Conservation (phyloP, 2,797 vertebrate species). For the Menidia menidia region DNA sequence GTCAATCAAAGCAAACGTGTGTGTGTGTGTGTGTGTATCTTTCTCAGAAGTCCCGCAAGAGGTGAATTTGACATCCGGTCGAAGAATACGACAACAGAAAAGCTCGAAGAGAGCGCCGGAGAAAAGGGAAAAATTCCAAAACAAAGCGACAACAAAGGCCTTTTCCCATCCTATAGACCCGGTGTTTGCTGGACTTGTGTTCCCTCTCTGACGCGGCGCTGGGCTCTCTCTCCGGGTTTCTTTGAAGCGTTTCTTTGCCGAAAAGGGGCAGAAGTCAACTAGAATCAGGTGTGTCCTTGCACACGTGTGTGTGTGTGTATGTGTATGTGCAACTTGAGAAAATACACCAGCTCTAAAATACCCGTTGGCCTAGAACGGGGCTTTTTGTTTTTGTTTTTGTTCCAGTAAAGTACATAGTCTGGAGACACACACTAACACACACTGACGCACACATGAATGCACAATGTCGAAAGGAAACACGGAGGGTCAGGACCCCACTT, state of each 20-base stretch:
- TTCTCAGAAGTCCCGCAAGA: no score
- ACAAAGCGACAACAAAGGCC: slow-evolving; percentile 68
- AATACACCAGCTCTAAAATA: slow-evolving; percentile 30
- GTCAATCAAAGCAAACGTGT: slow-evolving; percentile 32
- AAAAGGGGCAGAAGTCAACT: slow-evolving; percentile 70
- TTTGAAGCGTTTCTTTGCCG: slow-evolving; percentile 68
- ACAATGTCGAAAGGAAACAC: slow-evolving; percentile 22
- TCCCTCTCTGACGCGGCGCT: slow-evolving; percentile 47
- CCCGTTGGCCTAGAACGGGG: slow-evolving; percentile 19
- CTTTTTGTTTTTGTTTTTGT: slow-evolving; percentile 55
- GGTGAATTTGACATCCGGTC: slow-evolving; percentile 64
- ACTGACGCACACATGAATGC: slow-evolving; percentile 5
- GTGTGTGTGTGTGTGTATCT: slow-evolving; percentile 19
- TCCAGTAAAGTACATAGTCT: slow-evolving; percentile 30
- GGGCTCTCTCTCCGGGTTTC: slow-evolving; percentile 39
- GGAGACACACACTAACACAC: not conserved
- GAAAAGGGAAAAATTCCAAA: slow-evolving; percentile 66
- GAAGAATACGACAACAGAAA: slow-evolving; percentile 65
- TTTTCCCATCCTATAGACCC: slow-evolving; percentile 66
- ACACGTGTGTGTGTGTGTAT: slow-evolving; percentile 9
- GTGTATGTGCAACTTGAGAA: slow-evolving; percentile 19
- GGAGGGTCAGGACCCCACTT: slow-evolving; percentile 69
- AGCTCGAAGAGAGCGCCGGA: slow-evolving; percentile 44
- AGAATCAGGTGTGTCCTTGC: slow-evolving; percentile 67
- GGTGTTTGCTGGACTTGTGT: slow-evolving; percentile 52